These are phyloP conservation scores for Ophthalmolycus amberensis DNA, from an alignment of 2,113 vertebrate genomes.

Conservation along the genomic window DNA sequence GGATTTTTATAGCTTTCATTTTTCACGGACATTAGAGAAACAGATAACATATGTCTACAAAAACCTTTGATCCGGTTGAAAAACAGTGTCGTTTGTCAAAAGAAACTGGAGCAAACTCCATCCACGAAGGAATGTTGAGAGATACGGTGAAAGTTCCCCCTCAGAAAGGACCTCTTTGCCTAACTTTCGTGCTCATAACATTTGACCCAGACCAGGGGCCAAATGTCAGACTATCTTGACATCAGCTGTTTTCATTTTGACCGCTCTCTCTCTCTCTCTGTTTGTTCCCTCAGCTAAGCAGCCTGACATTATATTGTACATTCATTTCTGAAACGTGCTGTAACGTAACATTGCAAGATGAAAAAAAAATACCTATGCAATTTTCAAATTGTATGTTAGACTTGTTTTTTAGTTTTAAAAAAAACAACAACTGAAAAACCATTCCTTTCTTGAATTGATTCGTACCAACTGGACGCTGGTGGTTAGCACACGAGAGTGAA, in stretches of 20 bases:
- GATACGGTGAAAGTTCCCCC: neutral
- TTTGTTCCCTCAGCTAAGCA: neutral
- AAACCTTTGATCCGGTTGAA: neutral
- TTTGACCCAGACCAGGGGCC: neutral
- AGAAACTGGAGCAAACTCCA: neutral
- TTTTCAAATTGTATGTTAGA: neutral
- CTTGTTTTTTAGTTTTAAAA: neutral
- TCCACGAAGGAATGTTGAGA: neutral
- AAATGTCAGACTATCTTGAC: conserved; percentile 3
- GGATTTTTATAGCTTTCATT: conserved; percentile 15
- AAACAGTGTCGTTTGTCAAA: neutral
- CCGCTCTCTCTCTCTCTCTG: neutral
- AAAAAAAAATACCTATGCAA: neutral
- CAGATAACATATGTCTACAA: neutral
- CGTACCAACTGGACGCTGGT: neutral
- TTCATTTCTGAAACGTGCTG: neutral
- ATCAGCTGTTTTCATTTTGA: neutral
- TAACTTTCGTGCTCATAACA: neutral
- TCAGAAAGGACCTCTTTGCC: neutral
- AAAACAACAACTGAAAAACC: no score
- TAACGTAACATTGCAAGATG: neutral
- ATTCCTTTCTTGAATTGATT: neutral
- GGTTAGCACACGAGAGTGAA: neutral
- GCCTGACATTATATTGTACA: neutral
- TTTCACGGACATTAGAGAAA: conserved; percentile 13